These are phyloP conservation scores for Epiblema foenella DNA, from an alignment of 2,888 invertebrate genomes.

Conservation along the genomic window DNA sequence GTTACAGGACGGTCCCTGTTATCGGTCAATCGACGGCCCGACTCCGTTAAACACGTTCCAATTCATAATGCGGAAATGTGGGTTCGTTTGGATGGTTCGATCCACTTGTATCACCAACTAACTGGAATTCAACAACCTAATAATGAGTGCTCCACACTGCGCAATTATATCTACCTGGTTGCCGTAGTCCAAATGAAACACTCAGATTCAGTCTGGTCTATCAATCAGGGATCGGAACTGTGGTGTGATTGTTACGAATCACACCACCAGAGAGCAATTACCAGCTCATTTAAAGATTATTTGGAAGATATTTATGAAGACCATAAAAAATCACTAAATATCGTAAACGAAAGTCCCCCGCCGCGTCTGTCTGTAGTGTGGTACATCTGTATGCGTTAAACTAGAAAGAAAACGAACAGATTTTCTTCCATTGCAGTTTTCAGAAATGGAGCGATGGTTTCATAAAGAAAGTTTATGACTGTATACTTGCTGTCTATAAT, in stretches of 20 bases:
- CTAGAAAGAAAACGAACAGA: no score
- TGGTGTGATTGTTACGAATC: neutral
- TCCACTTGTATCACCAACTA: slow-evolving; percentile 10
- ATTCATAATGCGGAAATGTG: slow-evolving; percentile 22
- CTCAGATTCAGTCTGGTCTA: neutral
- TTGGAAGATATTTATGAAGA: neutral
- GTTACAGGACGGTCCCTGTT: neutral
- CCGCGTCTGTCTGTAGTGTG: no score
- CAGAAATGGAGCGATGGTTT: no score
- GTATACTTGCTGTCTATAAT: no score
- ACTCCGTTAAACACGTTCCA: slow-evolving; percentile 14
- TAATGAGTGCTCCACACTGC: slow-evolving; percentile 3
- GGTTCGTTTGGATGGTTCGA: slow-evolving; percentile 8
- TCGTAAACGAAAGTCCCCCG: no score
- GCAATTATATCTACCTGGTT: neutral
- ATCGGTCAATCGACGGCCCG: slow-evolving; percentile 11
- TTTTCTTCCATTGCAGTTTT: no score
- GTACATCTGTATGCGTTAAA: no score
- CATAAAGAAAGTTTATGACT: no score
- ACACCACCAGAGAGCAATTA: neutral
- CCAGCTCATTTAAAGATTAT: neutral
- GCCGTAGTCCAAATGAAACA: neutral
- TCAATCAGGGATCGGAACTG: neutral
- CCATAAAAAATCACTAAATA: neutral
- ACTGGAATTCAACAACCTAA: slow-evolving; percentile 5